Evolutionary conservation across 1,140 invertebrate genomes (phyloP).

Genomic region (Pseudomyrmex pallidus): DNA sequence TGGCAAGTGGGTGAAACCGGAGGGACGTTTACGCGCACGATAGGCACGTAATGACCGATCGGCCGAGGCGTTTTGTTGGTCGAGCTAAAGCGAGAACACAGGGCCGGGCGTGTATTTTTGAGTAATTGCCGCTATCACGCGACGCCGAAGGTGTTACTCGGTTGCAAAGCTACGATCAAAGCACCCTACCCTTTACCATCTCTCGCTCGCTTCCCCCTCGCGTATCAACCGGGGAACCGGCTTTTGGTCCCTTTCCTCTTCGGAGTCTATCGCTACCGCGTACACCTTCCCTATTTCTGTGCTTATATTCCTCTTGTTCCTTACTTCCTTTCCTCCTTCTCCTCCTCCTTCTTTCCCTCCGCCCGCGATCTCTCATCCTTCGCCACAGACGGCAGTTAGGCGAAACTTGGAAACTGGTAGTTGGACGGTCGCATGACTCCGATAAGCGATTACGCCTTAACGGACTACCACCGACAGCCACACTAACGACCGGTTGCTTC

Average conservation of each 20-base stretch:
- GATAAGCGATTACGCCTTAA: slow-evolving; percentile 80
- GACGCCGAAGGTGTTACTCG: slow-evolving; percentile 81
- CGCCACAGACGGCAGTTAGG: slow-evolving; percentile 74
- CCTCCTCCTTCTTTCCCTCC: background rate
- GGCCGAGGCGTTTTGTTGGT: slow-evolving; percentile 79
- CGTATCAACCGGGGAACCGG: slow-evolving; percentile 35
- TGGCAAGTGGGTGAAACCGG: slow-evolving; percentile 75
- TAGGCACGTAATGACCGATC: slow-evolving; percentile 78
- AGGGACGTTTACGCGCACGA: slow-evolving; percentile 82
- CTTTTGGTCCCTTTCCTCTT: slow-evolving; percentile 45
- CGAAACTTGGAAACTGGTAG: slow-evolving; percentile 81
- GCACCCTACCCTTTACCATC: background rate
- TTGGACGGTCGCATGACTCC: slow-evolving; percentile 81
- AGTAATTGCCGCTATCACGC: slow-evolving; percentile 84
- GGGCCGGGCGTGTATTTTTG: slow-evolving; percentile 78
- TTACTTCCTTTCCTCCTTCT: background rate
- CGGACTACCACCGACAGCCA: slow-evolving; percentile 72
- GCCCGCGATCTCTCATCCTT: slow-evolving; percentile 50
- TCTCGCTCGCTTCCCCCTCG: slow-evolving; percentile 19
- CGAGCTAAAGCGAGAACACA: slow-evolving; percentile 80
- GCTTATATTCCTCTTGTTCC: background rate
- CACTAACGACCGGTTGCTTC: slow-evolving; percentile 81
- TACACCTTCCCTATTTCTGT: background rate
- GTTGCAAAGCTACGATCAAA: slow-evolving; percentile 64
- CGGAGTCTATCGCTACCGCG: slow-evolving; percentile 31